These are phyloP conservation scores for Crocidura indochinensis DNA, from an alignment of 2,797 vertebrate genomes.

Conservation along the genomic window DNA sequence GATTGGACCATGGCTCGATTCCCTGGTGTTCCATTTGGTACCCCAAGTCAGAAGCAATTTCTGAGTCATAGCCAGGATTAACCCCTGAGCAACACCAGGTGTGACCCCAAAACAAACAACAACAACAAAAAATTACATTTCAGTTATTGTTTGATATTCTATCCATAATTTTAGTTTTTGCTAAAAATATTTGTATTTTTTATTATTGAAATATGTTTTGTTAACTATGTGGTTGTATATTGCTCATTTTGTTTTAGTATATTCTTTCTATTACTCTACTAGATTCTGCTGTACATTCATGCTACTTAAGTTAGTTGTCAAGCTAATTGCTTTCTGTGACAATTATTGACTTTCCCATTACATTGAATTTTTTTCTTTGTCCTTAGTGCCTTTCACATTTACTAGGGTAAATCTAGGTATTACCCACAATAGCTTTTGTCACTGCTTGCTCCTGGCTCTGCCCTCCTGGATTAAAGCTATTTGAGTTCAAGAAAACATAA, in stretches of 20 bases:
- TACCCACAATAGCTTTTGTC: not conserved
- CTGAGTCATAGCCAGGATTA: too few species aligned
- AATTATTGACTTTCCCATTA: not conserved
- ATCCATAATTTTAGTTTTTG: not conserved
- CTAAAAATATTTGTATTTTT: constrained; percentile 7
- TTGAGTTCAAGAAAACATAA: too few species aligned
- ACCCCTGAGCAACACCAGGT: too few species aligned
- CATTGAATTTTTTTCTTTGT: constrained; percentile 12
- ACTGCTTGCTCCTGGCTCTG: too few species aligned
- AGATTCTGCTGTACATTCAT: not conserved
- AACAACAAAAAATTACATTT: not conserved
- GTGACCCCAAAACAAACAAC: too few species aligned
- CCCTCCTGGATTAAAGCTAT: too few species aligned
- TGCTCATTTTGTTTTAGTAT: constrained; percentile 47
- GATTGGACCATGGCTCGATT: too few species aligned
- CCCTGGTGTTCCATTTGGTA: too few species aligned
- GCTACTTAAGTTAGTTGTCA: not conserved
- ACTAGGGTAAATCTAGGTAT: not conserved
- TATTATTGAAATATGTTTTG: constrained; percentile 2
- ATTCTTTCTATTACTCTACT: not conserved
- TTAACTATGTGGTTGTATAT: constrained; percentile 5
- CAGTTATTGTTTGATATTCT: not conserved
- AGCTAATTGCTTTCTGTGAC: constrained; percentile 24
- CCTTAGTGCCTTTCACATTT: not conserved
- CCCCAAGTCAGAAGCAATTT: too few species aligned